These are phyloP conservation scores for Drosophila carrolli DNA, from an alignment of 1,140 invertebrate species.

Conservation along the genomic window DNA sequence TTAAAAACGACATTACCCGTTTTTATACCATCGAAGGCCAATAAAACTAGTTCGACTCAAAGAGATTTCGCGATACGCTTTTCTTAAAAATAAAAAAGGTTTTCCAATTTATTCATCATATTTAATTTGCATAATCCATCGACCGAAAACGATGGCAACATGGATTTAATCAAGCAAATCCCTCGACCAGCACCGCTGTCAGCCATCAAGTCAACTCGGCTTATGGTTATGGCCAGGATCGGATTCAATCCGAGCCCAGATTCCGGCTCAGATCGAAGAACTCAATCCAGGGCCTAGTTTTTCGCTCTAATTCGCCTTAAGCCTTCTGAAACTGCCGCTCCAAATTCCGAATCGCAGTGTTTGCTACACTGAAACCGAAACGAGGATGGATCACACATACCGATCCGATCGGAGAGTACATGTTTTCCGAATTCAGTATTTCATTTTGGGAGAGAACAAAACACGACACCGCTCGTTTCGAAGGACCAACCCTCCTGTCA, in stretches of 20 bases:
- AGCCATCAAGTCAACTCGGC: slow-evolving; percentile 64
- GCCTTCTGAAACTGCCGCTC: slow-evolving; percentile 60
- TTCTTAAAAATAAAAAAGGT: no score
- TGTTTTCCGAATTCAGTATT: slow-evolving; percentile 25
- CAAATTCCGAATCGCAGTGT: slow-evolving; percentile 4
- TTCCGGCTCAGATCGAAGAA: slow-evolving; percentile 16
- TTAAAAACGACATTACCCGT: no score
- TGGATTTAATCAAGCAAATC: slow-evolving; percentile 30
- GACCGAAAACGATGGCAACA: neutral
- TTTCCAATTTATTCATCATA: neutral
- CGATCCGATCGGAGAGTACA: neutral
- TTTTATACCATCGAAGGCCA: no score
- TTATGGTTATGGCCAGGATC: slow-evolving; percentile 41
- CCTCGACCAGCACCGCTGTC: slow-evolving; percentile 32
- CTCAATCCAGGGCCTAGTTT: slow-evolving; percentile 39
- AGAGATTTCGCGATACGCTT: no score
- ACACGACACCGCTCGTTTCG: slow-evolving; percentile 46
- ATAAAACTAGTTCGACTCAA: no score
- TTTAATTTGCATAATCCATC: neutral
- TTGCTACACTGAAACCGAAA: slow-evolving; percentile 5
- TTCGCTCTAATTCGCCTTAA: slow-evolving; percentile 69
- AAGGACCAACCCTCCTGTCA: slow-evolving; percentile 55
- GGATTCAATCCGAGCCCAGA: slow-evolving; percentile 13
- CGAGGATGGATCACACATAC: slow-evolving; percentile 3
- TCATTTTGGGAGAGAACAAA: slow-evolving; percentile 39